Evolutionary conservation across 1,140 invertebrate species (phyloP).

Genomic region (Drosophila biarmipes): DNA sequence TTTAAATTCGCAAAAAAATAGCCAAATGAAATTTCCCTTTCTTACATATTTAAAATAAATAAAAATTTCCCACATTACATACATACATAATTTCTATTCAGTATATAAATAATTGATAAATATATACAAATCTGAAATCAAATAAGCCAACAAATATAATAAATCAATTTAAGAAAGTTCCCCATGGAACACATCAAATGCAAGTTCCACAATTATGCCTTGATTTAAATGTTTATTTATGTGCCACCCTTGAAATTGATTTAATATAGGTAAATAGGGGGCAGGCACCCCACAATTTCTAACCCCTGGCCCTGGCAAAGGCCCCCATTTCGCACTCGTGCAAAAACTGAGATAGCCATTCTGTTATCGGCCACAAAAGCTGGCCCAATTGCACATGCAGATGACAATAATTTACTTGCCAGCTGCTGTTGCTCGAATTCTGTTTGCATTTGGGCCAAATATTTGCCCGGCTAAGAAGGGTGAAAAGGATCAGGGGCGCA

Average conservation of each 20-base stretch:
- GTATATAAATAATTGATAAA: too few species aligned
- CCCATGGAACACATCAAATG: not conserved
- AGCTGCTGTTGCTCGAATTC: constrained; percentile 26
- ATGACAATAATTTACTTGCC: constrained; percentile 35
- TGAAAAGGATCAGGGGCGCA: not conserved
- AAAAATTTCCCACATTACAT: too few species aligned
- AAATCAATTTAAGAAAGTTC: not conserved
- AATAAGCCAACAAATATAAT: too few species aligned
- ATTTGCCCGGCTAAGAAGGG: constrained; percentile 44
- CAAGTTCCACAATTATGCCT: not conserved
- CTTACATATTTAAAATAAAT: too few species aligned
- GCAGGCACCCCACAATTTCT: not conserved
- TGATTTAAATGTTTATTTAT: constrained; percentile 5
- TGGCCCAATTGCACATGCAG: constrained; percentile 18
- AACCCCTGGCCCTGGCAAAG: not conserved
- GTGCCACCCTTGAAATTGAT: not conserved
- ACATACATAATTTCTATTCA: too few species aligned
- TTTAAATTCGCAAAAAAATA: too few species aligned
- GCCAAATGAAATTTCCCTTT: too few species aligned
- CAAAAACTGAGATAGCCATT: constrained; percentile 4
- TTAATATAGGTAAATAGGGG: not conserved
- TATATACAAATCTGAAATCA: too few species aligned
- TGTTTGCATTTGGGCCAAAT: constrained; percentile 62
- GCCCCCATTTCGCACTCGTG: not conserved
- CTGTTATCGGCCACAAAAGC: not conserved